Evolutionary conservation across 1,140 invertebrate species (phyloP), one percentile per base, ranked within the genome.

Genomic region (Drosophila fuyamai): DNA sequence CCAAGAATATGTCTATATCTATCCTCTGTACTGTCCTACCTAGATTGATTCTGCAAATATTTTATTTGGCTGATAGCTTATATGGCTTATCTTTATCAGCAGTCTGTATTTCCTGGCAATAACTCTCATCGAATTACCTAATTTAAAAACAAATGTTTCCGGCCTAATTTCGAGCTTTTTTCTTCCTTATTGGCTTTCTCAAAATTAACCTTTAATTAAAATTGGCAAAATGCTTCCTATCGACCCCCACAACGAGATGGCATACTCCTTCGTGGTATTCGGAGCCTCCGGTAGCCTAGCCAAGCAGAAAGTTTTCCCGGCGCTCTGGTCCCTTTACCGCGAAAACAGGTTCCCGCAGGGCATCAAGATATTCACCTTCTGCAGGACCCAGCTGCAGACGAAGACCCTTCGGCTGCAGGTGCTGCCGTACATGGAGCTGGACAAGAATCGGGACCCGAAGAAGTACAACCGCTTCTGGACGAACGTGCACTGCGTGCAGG

Each of bases 401-500:
- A 35, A 61, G 16, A 32, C 29, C 13, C 63, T 62, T 8, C 81
- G 85, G 12, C 43, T 88, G 9, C 58, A 75, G 14, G 58, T 47
- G 48, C 76, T 68, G 35, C 83, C 83, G 1, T 70, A 67, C 27
- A 88, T 88, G 83, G 41, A 55, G 1, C 23, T 88, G 27, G 55
- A 74, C 41, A 70, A 47, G 23, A 9, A 63, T 1, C 62, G 71
- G 5, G 81, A 89, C 46, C 77, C 61, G 0, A n/a, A 40, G 6
- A 85, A 71, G 36, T 84, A 90, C 60, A 90, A 89, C n/a, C 77
- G 46, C 44, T 89, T 89, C 36, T 89, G 84, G 84, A 43, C 53
- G 13, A 88, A 56, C 43, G 85, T 89, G 13, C 47, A 59, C 3
- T 78, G 74, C 32, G 40, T 71, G 5, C 61, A 54, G 29, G 84